A percentile compares a stretch with the other conserved stretches of the same genome.
These are phyloP conservation scores for Drosophila rhopaloa DNA, from an alignment of 1,140 invertebrate species.

Conservation along the genomic window DNA sequence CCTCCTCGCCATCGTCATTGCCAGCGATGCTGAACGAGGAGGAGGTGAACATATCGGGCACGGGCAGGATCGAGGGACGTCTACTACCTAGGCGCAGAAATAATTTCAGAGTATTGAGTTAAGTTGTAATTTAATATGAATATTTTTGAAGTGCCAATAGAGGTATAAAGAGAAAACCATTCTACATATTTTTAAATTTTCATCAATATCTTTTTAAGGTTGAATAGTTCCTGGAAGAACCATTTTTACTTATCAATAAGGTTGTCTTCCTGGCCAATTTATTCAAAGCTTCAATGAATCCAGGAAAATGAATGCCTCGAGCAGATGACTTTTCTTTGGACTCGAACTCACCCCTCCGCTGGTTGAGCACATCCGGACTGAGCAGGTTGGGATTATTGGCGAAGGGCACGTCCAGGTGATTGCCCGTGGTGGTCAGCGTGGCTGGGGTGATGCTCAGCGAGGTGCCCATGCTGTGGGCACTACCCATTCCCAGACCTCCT, in stretches of 20 bases:
- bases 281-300: too few species aligned
- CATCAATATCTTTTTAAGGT: too few species aligned
- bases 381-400: constrained; percentile 92
- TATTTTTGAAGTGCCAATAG: too few species aligned
- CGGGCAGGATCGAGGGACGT: constrained; percentile 93
- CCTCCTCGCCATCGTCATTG: constrained; percentile 89
- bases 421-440: constrained; percentile 85
- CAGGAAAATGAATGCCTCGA: too few species aligned
- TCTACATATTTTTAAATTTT: too few species aligned
- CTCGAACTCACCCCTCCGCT: constrained; percentile 87
- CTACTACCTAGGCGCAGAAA: constrained; percentile 88
- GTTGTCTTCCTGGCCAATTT: too few species aligned
- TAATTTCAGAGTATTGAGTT: background rate
- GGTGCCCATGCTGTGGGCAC: constrained; percentile 57
- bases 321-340: too few species aligned
- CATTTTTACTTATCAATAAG: too few species aligned
- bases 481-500: constrained; percentile 36
- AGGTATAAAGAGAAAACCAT: too few species aligned
- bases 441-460: constrained; percentile 64
- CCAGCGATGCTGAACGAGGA: constrained; percentile 90
- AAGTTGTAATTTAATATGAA: too few species aligned
- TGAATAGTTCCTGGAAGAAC: too few species aligned
- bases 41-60: constrained; percentile 94
- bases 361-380: constrained; percentile 91
- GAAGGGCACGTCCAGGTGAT: constrained; percentile 91